phyloP scores from a whole-genome alignment of 2,797 vertebrate genomes.

The Acrossocheilus fasciatus region DNA sequence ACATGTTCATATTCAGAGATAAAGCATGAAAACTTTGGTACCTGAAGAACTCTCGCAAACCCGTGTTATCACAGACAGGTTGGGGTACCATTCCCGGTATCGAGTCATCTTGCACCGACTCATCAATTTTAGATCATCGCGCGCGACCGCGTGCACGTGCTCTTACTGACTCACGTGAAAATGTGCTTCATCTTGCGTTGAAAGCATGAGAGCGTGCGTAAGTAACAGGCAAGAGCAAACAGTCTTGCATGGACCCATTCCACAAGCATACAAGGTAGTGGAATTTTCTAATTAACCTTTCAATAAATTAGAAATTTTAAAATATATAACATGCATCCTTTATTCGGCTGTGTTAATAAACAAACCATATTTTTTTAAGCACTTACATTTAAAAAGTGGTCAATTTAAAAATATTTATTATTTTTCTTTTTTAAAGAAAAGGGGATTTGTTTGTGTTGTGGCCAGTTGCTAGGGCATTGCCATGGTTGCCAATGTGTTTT shows the following conservation, averaged over 20 bases:
- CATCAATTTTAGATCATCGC: neutral
- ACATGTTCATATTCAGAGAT: neutral
- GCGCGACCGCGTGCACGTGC: neutral
- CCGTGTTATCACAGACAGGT: constrained; percentile 70
- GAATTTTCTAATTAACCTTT: neutral
- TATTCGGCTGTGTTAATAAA: neutral
- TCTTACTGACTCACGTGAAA: neutral
- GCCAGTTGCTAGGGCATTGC: neutral
- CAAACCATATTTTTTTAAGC: neutral
- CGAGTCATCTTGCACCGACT: constrained; percentile 26
- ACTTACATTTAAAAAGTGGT: neutral
- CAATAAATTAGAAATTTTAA: neutral
- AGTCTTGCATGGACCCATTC: neutral
- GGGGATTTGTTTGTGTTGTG: neutral
- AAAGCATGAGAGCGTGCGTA: neutral
- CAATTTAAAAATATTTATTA: fast-evolving
- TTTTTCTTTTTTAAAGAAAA: neutral
- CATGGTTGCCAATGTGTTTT: neutral
- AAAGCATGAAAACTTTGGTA: constrained; percentile 56
- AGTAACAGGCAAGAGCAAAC: neutral
- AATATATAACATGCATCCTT: neutral
- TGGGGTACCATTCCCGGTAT: constrained; percentile 58
- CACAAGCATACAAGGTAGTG: neutral
- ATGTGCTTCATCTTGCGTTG: neutral
- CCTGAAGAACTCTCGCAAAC: constrained; percentile 41